Evolutionary conservation across 1,140 invertebrate species (phyloP), one percentile per base, ranked within the genome.

Genomic region (Ephestia elutella): DNA sequence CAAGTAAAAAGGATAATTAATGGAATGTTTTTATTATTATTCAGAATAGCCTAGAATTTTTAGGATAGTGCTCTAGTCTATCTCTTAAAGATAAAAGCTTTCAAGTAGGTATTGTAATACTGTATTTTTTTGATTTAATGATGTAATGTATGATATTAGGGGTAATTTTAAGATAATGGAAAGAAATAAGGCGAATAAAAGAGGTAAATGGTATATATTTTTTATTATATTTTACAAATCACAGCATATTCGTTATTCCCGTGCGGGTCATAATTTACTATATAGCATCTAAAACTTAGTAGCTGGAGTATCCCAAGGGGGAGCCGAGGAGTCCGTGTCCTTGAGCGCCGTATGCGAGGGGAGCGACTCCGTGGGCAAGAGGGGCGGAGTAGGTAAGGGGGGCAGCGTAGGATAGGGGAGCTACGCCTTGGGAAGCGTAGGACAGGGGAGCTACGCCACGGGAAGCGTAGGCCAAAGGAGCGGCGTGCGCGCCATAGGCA

Each of bases 311-410:
- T 3, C 66, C 61, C 32, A 69, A 56, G 35, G 63, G 64, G 17
- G 55, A 35, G 44, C 73, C 78, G 56, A 68, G 63, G 19, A 30
- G 20, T 49, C 56, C 56, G 25, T 57, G 56, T 28, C 56, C 38
- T 57, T 66, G 58, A 8, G 67, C 66, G n/a, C 68, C 65, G 50
- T 76, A 69, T n/a, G 60, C 71, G 48, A 74, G 59, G 49, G 70
- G 71, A 59, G 68, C 67, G 56, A 63, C 63, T 20, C 50, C 62
- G 32, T 72, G 56, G n/a, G 55, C 70, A 8, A 69, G 35, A 17
- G 70, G 69, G 53, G 67, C 78, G 5, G 63, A 56, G 49, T 65
- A 60, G 20, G 65, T 61, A 9, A 69, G 35, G 17, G 69, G 69
- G 54, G 67, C 77, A 4, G 63, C 61, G 38, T n/a, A n/a, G n/a